These are phyloP conservation scores for Hydroisotoma schaefferi DNA, from an alignment of 2,888 invertebrate species.

Conservation along the genomic window DNA sequence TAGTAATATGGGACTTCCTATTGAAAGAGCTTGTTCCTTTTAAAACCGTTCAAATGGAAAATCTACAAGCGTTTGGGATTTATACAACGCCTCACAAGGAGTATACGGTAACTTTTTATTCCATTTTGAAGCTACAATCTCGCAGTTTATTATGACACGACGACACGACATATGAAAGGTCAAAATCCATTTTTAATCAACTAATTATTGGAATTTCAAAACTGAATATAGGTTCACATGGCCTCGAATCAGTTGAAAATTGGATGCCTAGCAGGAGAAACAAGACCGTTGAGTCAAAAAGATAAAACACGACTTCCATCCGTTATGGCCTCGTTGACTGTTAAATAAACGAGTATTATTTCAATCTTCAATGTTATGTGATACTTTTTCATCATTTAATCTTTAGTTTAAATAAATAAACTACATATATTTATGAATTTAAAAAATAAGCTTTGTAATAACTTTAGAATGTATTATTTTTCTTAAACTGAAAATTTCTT, in stretches of 20 bases:
- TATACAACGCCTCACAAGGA: slow-evolving; percentile 28
- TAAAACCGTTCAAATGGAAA: slow-evolving; percentile 35
- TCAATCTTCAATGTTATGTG: too few relatives aligned
- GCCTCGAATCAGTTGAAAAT: slow-evolving; percentile 8
- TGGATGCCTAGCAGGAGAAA: slow-evolving; percentile 16
- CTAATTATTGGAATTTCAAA: background rate
- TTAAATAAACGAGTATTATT: too few relatives aligned
- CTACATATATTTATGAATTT: too few relatives aligned
- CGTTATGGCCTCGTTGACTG: slow-evolving; percentile 20
- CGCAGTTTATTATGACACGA: background rate
- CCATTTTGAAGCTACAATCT: background rate
- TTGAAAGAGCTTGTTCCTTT: slow-evolving; percentile 39
- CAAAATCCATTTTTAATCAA: background rate
- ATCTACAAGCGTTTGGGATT: slow-evolving; percentile 35
- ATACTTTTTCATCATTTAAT: too few relatives aligned
- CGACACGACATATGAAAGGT: background rate
- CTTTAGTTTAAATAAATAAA: too few relatives aligned
- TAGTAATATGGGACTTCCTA: slow-evolving; percentile 40
- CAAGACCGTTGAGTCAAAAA: slow-evolving; percentile 17
- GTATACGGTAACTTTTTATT: slow-evolving; percentile 23
- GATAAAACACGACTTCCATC: slow-evolving; percentile 19
- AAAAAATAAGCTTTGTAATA: too few relatives aligned
- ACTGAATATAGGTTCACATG: slow-evolving; percentile 18
- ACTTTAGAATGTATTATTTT: too few relatives aligned
- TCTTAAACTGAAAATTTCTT: too few relatives aligned